These are phyloP conservation scores for Perccottus glenii DNA, from an alignment of 2,113 vertebrate species.

Conservation along the genomic window DNA sequence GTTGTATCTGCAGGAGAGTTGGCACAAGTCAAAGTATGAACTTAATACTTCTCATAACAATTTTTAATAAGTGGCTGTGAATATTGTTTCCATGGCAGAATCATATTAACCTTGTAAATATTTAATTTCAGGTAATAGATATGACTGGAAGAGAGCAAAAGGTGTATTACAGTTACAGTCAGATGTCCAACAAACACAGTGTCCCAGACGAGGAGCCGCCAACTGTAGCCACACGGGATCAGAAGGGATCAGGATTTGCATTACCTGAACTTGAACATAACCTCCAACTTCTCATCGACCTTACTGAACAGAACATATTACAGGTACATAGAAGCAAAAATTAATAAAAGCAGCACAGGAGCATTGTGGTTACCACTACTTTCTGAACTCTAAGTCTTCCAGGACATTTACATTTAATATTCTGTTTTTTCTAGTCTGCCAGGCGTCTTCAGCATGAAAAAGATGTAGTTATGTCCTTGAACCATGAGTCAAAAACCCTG, in stretches of 20 bases:
- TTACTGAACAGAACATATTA: constrained; percentile 97
- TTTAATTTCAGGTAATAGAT: constrained; percentile 89
- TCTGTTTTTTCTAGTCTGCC: constrained; percentile 79
- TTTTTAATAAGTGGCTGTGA: not conserved
- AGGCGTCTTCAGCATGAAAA: constrained; percentile 94
- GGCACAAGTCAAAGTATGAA: constrained; percentile 90
- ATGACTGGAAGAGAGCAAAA: constrained; percentile 97
- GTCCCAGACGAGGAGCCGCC: constrained; percentile 87
- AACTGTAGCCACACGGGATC: constrained; percentile 79
- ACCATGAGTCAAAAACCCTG: constrained; percentile 88
- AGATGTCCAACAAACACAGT: constrained; percentile 96
- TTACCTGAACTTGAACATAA: constrained; percentile 97
- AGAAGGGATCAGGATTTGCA: constrained; percentile 85
- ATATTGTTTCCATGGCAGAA: not conserved
- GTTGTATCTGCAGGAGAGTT: constrained; percentile 89
- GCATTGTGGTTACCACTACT: not conserved
- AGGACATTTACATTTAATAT: not conserved
- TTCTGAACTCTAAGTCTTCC: not conserved
- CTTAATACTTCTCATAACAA: too few relatives aligned
- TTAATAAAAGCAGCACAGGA: too few relatives aligned
- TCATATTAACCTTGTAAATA: not conserved
- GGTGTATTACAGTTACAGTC: constrained; percentile 98
- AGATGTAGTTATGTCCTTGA: constrained; percentile 91
- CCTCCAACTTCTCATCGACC: constrained; percentile 93
- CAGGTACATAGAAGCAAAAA: constrained; percentile 69